Base-by-base conservation (phyloP, 2,113 vertebrate species). In the Mus spicilegus region DNA sequence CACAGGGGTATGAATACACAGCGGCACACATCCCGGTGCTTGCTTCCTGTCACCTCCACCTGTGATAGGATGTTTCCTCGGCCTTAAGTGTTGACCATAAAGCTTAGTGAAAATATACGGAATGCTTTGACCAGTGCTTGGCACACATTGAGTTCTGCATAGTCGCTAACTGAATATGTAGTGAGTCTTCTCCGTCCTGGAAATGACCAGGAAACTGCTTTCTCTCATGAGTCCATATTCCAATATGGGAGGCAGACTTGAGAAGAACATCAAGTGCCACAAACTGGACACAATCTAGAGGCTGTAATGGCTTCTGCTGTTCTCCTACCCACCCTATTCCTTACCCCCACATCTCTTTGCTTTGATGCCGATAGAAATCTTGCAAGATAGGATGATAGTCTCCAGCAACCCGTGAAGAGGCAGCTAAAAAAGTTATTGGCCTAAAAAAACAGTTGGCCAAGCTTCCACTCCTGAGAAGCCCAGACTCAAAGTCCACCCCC, bases 21-120 rank as follows among this genome's bases (percentile, higher is more conserved):
- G 19, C 0, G 26, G 42, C 17, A 75, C 0, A 30, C n/a, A 30
- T 58, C 36, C 16, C 0, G 0, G 46, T 1, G 19, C 22, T 54
- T 90, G 81, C 84, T 84, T 90, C 20, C 28, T 80, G 51, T 65
- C 87, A 51, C n/a, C 11, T 65, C 70, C 87, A 58, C 33, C 17
- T 36, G 1, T 39, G 69, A 63, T 7, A 33, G 26, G 36, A 58
- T 33, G 10, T 12, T 70, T 51, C 13, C 89, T 91, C 54, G 17
- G 67, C 26, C 6, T 82, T 61, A 75, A 69, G 49, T 4, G 5
- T 14, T 46, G 75, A 65, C 12, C 9, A 42, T 12, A n/a, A 17
- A 51, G 20, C 28, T 85, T 51, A 61, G 51, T 76, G 58, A 80
- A 86, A 82, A 81, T 22, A 67, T 1, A 4, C 20, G 42, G 92